phyloP scores from a whole-genome alignment of 2,888 invertebrate species.

The Osedax frankpressi region DNA sequence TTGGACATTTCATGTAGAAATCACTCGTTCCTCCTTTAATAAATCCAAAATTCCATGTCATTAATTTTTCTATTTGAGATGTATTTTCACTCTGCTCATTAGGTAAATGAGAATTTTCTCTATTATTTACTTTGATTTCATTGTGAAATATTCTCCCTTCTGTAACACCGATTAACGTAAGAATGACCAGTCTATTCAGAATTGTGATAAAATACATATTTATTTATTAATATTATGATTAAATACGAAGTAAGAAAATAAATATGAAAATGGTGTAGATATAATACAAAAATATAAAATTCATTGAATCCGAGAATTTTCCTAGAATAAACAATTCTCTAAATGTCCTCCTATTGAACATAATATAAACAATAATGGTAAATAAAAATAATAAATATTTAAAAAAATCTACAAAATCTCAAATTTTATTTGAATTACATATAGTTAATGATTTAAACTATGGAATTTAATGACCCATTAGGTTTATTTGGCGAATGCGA shows the following conservation, averaged over 20 bases:
- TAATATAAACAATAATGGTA: not conserved
- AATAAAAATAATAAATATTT: not conserved
- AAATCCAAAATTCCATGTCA: not conserved
- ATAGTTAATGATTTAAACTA: not conserved
- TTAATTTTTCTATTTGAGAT: not conserved
- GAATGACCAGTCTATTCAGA: no score
- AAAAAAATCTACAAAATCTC: no score
- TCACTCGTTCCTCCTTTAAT: not conserved
- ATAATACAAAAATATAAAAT: not conserved
- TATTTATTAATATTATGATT: no score
- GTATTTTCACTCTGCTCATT: not conserved
- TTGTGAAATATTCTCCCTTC: not conserved
- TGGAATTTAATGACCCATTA: not conserved
- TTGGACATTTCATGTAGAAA: not conserved
- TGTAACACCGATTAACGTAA: no score
- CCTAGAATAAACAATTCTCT: not conserved
- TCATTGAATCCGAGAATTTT: not conserved
- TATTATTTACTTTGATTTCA: not conserved
- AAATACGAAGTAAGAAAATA: no score
- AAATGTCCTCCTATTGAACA: not conserved
- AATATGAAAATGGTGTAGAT: not conserved
- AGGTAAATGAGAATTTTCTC: not conserved
- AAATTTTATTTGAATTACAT: no score
- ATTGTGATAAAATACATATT: no score
- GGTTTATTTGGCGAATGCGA: not conserved